A percentile compares a stretch with the other conserved stretches of the same genome.
Conservation (phyloP, 2,113 vertebrate genomes). For the Laterallus jamaicensis region DNA sequence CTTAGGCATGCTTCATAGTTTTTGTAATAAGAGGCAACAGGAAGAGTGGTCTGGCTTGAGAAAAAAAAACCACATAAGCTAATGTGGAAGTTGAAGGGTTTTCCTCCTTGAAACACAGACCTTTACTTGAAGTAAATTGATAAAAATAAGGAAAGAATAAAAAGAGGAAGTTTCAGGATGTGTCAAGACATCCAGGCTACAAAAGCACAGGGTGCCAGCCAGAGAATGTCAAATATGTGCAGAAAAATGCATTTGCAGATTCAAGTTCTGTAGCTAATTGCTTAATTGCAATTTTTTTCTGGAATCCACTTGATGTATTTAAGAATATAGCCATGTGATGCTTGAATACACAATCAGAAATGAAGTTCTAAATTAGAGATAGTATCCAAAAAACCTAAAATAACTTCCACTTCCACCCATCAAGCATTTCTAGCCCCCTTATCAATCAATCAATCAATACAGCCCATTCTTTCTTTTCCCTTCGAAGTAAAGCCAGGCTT, state of each 20-base stretch:
- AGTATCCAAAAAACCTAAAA: not conserved
- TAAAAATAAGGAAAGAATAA: constrained; percentile 24
- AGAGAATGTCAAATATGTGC: constrained; percentile 23
- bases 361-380: not conserved
- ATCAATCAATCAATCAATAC: not conserved
- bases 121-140: not conserved
- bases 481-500: not conserved
- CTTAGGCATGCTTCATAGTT: not conserved
- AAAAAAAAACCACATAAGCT: not conserved
- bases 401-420: not conserved
- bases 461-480: not conserved
- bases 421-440: not conserved
- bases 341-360: not conserved
- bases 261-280: constrained; percentile 23
- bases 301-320: constrained; percentile 6
- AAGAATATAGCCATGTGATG: not conserved
- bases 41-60: not conserved
- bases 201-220: not conserved
- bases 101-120: not conserved
- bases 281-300: constrained; percentile 26
- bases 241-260: constrained; percentile 18
- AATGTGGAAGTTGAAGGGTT: not conserved
- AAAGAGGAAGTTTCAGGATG: not conserved
- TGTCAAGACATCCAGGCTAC: not conserved
- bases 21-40: not conserved